phyloP scores from a whole-genome alignment of 2,888 invertebrate genomes.

The Parasteatoda lunata region DNA sequence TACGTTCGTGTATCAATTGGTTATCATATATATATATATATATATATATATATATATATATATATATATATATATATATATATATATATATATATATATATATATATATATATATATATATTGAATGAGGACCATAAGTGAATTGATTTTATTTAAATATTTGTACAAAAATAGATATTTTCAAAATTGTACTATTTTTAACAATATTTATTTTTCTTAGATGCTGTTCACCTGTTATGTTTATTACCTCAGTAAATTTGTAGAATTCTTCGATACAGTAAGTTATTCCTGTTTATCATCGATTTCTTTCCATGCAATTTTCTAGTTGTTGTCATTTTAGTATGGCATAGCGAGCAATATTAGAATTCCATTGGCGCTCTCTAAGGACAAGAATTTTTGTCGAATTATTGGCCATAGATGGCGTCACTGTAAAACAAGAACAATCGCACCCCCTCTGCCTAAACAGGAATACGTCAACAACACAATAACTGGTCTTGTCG shows the following conservation, averaged over 20 bases:
- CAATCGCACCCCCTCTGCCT: too few species aligned
- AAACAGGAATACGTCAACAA: too few species aligned
- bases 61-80: background rate
- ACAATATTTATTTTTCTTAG: constrained; percentile 75
- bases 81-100: background rate
- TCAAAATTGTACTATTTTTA: background rate
- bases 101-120: background rate
- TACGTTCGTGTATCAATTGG: too few species aligned
- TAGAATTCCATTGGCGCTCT: too few species aligned
- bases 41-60: background rate
- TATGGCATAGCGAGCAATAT: too few species aligned
- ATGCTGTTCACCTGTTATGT: constrained; percentile 91
- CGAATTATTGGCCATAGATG: too few species aligned
- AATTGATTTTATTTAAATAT: too few species aligned
- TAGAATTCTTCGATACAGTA: constrained; percentile 90
- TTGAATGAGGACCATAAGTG: too few species aligned
- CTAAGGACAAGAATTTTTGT: too few species aligned
- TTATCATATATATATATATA: background rate
- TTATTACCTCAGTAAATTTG: constrained; percentile 91
- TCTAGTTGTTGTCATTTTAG: background rate
- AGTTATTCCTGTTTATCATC: constrained; percentile 61
- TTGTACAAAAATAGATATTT: too few species aligned
- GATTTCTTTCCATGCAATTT: background rate
- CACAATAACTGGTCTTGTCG: too few species aligned
- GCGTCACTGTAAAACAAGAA: too few species aligned